Evolutionary conservation across 2,113 vertebrate genomes (phyloP), one percentile per base, ranked within the genome.

Genomic region (Pelodiscus sinensis): DNA sequence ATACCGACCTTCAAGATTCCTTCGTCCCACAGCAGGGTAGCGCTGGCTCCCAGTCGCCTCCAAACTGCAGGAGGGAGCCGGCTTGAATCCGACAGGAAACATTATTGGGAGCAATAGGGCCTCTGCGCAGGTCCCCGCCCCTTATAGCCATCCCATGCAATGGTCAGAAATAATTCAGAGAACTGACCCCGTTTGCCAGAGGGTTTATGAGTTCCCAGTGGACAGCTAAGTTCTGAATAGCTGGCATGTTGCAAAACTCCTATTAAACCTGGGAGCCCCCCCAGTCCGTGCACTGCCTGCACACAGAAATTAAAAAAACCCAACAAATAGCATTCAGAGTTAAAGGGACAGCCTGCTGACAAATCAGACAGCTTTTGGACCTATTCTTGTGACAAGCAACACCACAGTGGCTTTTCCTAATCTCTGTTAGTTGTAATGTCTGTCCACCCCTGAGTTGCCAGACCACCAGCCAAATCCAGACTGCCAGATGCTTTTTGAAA

Each of bases 11-110:
- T 8, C 88, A 88, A 58, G 84, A 57, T 90, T 82, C 79, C 81
- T 75, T 88, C 65, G 85, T 75, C 90, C 50, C 54, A 3, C 87
- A 93, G 78, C 90, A 82, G 8, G 24, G 81, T 82, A 88, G 88
- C 24, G 50, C 85, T 94, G 84, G 80, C 92, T 94, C 95, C 90
- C 57, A 94, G 55, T 87, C 86, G 85, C 85, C 84, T 90, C 90
- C 90, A 83, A 93, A 96, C 73, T 86, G 84, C 89, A 90, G 93
- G 94, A 93, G 84, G 19, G 50, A 88, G 90, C 86, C 84, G 4
- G 1, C 90, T 93, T 89, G 80, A 93, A 96, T 95, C 88, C 50
- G 81, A 82, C 29, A 85, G 51, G 84, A 77, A 52, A 93, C 79
- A 44, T 5, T 88, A 90, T 89, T 91, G 77, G 62, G 88, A 88